Evolutionary conservation across 2,797 vertebrate genomes (phyloP), one percentile per base, ranked within the genome.

Genomic region (Sciaenops ocellatus): DNA sequence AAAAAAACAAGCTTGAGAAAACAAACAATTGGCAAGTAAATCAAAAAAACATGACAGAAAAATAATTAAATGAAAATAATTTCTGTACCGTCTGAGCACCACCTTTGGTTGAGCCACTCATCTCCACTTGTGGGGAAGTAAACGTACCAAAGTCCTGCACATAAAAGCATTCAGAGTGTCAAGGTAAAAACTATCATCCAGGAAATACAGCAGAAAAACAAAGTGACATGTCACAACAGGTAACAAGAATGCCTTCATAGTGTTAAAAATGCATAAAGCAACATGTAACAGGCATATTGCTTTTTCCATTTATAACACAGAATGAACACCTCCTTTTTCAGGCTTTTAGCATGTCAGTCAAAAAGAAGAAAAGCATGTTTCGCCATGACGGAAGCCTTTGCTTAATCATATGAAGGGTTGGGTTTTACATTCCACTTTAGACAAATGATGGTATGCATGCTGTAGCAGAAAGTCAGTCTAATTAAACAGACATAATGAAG

Each of bases 141-240:
- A 93, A 94, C 1, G 91, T 82, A 78, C 87, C 90, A 44, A 95
- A 90, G 72, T 96, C 93, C 95, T 95, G 91, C 70, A 86, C 15
- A 84, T 4, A 67, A 77, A 76, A 70, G 8, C n/a, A n/a, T n/a
- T n/a, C n/a, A n/a, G n/a, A 30, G 41, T 62, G 55, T 90, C 70
- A 89, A 70, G 24, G 50, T 61, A 41, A 24, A 64, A 71, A 41
- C 44, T 6, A 42, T 51, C 41, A 44, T 85, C n/a, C 41, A 28
- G 54, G 28, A 69, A 76, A 83, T 1, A 50, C 30, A 78, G 24
- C 55, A 84, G 44, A 54, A 55, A 63, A 80, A 77, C 48, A 76
- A 62, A 81, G 62, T 34, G 20, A 30, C 78, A 67, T 73, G 74
- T 83, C 63, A 71, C 38, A 51, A 76, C 76, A 84, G 20, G 80